Conservation (phyloP, 2,113 vertebrate genomes). For the Synchiropus splendidus region DNA sequence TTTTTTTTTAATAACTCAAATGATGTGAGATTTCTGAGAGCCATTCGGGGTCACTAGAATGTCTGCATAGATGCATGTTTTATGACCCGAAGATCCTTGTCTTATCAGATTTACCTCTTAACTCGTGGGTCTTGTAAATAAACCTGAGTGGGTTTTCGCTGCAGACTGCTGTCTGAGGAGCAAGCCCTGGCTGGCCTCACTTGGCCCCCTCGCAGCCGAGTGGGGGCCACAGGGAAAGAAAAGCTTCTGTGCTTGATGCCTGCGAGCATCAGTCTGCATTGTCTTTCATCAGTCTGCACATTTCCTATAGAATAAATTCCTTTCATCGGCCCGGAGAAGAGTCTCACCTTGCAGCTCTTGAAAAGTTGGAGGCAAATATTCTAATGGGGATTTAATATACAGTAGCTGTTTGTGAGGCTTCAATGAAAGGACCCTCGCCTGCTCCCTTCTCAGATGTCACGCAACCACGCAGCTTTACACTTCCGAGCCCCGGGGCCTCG, state of each 20-base stretch:
- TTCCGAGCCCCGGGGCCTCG: slow-evolving; percentile 57
- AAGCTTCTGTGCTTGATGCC: slow-evolving; percentile 12
- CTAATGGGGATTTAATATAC: not conserved
- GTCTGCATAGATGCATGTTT: slow-evolving; percentile 1
- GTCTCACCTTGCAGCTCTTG: no score
- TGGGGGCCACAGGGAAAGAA: slow-evolving; percentile 7
- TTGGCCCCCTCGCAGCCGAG: slow-evolving; percentile 8
- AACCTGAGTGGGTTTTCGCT: slow-evolving; percentile 4
- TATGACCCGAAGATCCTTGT: not conserved
- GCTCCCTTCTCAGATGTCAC: slow-evolving; percentile 47
- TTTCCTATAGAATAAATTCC: slow-evolving; percentile 3
- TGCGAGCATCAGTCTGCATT: slow-evolving; percentile 8
- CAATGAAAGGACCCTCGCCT: slow-evolving; percentile 18
- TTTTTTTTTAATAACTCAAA: no score
- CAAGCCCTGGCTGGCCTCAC: slow-evolving; percentile 29
- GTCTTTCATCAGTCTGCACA: slow-evolving; percentile 18
- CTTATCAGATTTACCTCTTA: slow-evolving; percentile 1
- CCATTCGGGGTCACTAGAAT: no score
- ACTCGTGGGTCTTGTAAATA: slow-evolving; percentile 4
- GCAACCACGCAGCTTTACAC: slow-evolving; percentile 63
- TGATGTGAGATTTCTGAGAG: no score
- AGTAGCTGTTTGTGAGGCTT: slow-evolving; percentile 37
- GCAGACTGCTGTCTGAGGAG: slow-evolving; percentile 7
- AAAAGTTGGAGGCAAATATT: not conserved
- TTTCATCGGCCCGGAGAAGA: slow-evolving; percentile 13